Base-by-base conservation (phyloP, 2,113 vertebrate species). In the Paraplagusia blochii region DNA sequence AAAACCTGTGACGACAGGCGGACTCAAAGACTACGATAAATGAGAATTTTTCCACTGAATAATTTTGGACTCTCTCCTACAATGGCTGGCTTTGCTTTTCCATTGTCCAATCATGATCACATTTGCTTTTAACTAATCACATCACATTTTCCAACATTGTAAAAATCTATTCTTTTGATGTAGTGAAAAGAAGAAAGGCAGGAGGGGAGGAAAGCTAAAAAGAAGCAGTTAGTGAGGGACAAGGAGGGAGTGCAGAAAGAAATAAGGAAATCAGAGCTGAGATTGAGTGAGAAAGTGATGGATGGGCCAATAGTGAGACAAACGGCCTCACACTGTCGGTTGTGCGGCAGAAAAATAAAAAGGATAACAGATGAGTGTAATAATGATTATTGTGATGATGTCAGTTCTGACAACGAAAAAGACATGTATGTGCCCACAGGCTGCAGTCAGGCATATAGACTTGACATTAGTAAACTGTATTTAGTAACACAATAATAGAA, bases 231-330 rank as follows among this genome's bases (percentile, higher is more conserved):
- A 63, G 49, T 51, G 13, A 53, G 56, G 72, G 81, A 76, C 69
- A 77, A 45, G 74, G 83, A 83, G 57, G 63, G 66, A 80, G 62
- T 53, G 79, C 77, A 61, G 50, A 22, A 18, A 66, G 55, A 80
- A 77, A 83, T 75, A 66, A 82, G 79, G 71, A 83, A 85, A 80
- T 58, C 64, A 58, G 63, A 76, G 82, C 44, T 74, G 76, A 88
- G n/a, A 6, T 29, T 58, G 71, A 77, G 69, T 68, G 63, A 82
- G 72, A 74, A 70, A 75, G 74, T 85, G 87, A 87, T 84, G 76
- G 72, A 87, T 84, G 78, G 59, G 66, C 56, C 69, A 3, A 72
- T 45, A 46, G 45, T 56, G 74, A 84, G 72, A 76, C 74, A 77
- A 68, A 83, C 83, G 77, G 76, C 40, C 46, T 6, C 4, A 5